phyloP scores from a whole-genome alignment of 1,140 invertebrate species.

The Drosophila sp. region DNA sequence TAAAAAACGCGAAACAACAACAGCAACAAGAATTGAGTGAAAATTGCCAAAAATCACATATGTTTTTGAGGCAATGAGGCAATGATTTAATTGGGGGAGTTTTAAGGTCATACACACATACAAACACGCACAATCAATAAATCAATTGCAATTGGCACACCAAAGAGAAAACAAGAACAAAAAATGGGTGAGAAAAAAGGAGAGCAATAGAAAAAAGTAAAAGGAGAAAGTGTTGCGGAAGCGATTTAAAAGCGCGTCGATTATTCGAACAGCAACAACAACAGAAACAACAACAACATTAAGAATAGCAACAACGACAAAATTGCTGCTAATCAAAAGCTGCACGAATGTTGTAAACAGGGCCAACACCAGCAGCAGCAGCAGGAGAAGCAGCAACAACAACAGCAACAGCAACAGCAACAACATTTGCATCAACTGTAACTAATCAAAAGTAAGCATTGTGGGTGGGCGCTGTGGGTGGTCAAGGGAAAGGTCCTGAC shows the following conservation, averaged over 20 bases:
- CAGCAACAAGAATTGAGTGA: conserved; percentile 23
- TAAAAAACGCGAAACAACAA: conserved; percentile 12
- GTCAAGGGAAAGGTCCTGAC: conserved; percentile 47
- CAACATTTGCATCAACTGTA: conserved; percentile 28
- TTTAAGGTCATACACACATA: conserved; percentile 36
- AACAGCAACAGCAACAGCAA: conserved; percentile 11
- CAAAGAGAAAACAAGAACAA: not conserved
- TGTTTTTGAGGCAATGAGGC: not conserved
- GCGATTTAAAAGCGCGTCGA: conserved; percentile 40
- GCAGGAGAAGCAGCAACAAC: conserved; percentile 11
- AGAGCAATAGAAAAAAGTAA: not conserved
- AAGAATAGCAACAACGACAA: conserved; percentile 38
- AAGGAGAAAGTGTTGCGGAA: conserved; percentile 45
- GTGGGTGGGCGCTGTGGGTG: conserved; percentile 5
- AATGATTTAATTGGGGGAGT: conserved; percentile 41
- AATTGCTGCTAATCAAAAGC: conserved; percentile 76
- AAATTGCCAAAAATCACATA: conserved; percentile 18
- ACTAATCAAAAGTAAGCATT: conserved; percentile 65
- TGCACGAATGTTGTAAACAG: conserved; percentile 67
- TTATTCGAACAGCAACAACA: conserved; percentile 41
- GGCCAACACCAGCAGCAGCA: conserved; percentile 24
- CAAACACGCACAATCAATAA: conserved; percentile 58
- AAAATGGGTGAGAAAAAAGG: not conserved
- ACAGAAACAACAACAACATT: conserved; percentile 13
- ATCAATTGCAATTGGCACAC: conserved; percentile 46